phyloP scores from a whole-genome alignment of 2,113 vertebrate genomes.

The Synodontis membranacea region DNA sequence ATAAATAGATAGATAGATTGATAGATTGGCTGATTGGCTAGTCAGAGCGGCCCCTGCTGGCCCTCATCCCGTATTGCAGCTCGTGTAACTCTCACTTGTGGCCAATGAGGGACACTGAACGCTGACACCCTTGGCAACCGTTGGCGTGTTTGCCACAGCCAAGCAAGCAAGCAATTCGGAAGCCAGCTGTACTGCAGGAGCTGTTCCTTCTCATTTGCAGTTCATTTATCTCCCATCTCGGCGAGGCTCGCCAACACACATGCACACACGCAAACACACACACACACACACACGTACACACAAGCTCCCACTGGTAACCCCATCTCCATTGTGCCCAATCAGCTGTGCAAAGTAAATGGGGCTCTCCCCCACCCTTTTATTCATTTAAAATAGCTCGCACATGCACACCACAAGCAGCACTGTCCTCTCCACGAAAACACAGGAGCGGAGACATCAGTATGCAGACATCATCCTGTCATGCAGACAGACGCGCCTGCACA shows the following conservation, averaged over 20 bases:
- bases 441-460: slow-evolving; percentile 47
- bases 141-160: slow-evolving; percentile 56
- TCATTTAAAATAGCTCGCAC: slow-evolving; percentile 55
- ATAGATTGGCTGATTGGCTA: slow-evolving; percentile 18
- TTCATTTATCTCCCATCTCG: slow-evolving; percentile 60
- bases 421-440: slow-evolving; percentile 37
- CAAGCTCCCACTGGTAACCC: slow-evolving; percentile 53
- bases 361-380: slow-evolving; percentile 61
- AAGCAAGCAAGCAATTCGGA: slow-evolving; percentile 54
- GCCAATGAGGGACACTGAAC: slow-evolving; percentile 50
- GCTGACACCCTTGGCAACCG: slow-evolving; percentile 59
- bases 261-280: slow-evolving; percentile 33
- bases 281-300: slow-evolving; percentile 39
- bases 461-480: slow-evolving; percentile 19
- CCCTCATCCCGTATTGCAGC: not conserved
- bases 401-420: slow-evolving; percentile 22
- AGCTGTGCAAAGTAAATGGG: slow-evolving; percentile 69
- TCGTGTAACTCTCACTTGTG: slow-evolving; percentile 30
- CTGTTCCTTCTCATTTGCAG: slow-evolving; percentile 57
- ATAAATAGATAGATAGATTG: too few relatives aligned
- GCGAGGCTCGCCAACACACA: slow-evolving; percentile 51
- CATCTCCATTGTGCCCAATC: slow-evolving; percentile 68
- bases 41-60: slow-evolving; percentile 48
- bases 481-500: slow-evolving; percentile 1
- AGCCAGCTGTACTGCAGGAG: slow-evolving; percentile 58